Conservation (phyloP, 2,797 vertebrate species). For the Balearica regulorum region DNA sequence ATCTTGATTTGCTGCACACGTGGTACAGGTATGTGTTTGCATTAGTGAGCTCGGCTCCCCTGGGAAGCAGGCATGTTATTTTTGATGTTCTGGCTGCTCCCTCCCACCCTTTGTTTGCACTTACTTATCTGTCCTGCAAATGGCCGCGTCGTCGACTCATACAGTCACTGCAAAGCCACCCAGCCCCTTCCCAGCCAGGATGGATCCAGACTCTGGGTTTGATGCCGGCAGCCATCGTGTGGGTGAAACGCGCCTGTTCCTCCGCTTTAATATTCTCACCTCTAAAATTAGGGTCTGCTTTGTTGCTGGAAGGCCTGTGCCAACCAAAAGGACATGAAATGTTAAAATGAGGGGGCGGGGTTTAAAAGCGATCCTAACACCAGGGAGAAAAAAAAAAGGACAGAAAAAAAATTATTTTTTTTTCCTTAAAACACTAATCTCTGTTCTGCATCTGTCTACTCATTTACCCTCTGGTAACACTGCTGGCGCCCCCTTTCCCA, state of each 20-base stretch:
- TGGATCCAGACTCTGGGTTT: neutral
- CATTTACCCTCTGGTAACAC: conserved; percentile 14
- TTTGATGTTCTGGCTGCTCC: neutral
- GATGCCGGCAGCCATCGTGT: neutral
- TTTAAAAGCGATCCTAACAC: neutral
- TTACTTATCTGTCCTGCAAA: neutral
- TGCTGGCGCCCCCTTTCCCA: neutral
- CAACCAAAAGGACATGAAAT: neutral
- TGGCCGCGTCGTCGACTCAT: neutral
- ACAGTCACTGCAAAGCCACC: neutral
- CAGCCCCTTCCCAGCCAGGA: neutral
- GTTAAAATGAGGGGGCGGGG: neutral
- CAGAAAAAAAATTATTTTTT: neutral
- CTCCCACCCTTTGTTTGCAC: neutral
- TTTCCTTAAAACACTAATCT: neutral
- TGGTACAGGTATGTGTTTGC: neutral
- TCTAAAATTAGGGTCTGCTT: neutral
- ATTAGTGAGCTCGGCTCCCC: neutral
- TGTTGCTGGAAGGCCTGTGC: neutral
- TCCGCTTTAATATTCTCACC: neutral
- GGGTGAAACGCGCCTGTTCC: neutral
- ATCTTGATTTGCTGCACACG: neutral
- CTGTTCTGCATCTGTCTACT: conserved; percentile 13
- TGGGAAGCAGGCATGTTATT: neutral
- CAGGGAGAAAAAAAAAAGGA: neutral